Conservation (phyloP, 2,888 invertebrate species). For the Latheticus oryzae region DNA sequence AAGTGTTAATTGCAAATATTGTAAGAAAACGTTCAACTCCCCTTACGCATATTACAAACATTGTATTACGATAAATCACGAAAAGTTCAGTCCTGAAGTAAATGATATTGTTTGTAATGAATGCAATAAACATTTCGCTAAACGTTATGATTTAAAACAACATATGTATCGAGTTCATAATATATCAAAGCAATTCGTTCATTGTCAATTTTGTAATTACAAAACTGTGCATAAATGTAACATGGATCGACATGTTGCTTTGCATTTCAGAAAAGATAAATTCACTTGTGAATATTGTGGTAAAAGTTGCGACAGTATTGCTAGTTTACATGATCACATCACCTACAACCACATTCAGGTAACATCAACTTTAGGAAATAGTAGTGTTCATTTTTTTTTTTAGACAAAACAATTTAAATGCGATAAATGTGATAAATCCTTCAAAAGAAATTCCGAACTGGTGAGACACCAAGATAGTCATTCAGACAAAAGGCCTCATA, state of each 20-base stretch:
- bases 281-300: slow-evolving; percentile 62
- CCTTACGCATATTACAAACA: slow-evolving; percentile 51
- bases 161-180: slow-evolving; percentile 59
- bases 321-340: slow-evolving; percentile 61
- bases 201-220: slow-evolving; percentile 58
- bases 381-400: slow-evolving; percentile 34
- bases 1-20: slow-evolving; percentile 50
- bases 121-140: slow-evolving; percentile 58
- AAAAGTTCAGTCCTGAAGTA: slow-evolving; percentile 51
- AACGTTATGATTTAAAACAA: slow-evolving; percentile 58
- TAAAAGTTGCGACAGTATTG: slow-evolving; percentile 59
- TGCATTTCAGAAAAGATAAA: slow-evolving; percentile 58
- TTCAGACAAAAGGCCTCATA: slow-evolving; percentile 60
- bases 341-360: slow-evolving; percentile 57
- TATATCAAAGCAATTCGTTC: slow-evolving; percentile 53
- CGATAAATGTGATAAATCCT: slow-evolving; percentile 60
- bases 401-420: slow-evolving; percentile 60
- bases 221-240: slow-evolving; percentile 59
- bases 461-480: slow-evolving; percentile 60
- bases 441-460: slow-evolving; percentile 61
- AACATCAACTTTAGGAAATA: no score
- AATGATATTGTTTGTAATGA: slow-evolving; percentile 56
- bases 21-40: slow-evolving; percentile 49
- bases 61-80: slow-evolving; percentile 47
- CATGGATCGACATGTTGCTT: slow-evolving; percentile 57